Percentiles rank a stretch among this genome's conserved stretches.
phyloP scores from a whole-genome alignment of 1,140 invertebrate species.

The Rhynchophorus ferrugineus region DNA sequence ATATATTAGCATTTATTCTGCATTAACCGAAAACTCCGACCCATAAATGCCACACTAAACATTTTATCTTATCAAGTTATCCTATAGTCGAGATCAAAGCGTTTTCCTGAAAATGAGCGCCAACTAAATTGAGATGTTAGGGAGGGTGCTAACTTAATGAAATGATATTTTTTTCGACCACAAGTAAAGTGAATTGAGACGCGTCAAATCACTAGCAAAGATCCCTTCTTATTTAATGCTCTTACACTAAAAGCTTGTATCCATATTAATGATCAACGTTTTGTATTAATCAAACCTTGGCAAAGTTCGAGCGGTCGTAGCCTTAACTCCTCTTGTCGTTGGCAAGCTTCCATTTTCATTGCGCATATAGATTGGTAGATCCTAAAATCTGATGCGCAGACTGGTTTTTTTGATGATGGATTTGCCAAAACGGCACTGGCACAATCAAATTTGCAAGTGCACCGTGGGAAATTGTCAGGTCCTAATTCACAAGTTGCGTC shows the following conservation, averaged over 20 bases:
- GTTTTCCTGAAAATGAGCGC: too few relatives aligned
- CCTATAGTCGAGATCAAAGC: too few relatives aligned
- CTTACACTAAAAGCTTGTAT: slow-evolving; percentile 9
- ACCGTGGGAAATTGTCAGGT: slow-evolving; percentile 65
- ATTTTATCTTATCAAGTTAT: too few relatives aligned
- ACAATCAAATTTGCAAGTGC: slow-evolving; percentile 69
- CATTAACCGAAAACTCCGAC: too few relatives aligned
- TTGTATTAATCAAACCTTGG: slow-evolving; percentile 55
- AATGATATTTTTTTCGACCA: slow-evolving; percentile 3
- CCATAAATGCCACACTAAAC: too few relatives aligned
- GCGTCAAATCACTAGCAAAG: slow-evolving; percentile 16
- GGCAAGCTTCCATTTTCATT: slow-evolving; percentile 80
- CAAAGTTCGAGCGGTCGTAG: slow-evolving; percentile 71
- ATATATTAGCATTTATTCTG: too few relatives aligned
- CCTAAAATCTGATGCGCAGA: slow-evolving; percentile 77
- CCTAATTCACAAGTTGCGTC: slow-evolving; percentile 75
- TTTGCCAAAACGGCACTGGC: slow-evolving; percentile 48
- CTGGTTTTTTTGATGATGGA: slow-evolving; percentile 54
- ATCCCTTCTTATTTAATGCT: slow-evolving; percentile 8
- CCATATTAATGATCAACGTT: slow-evolving; percentile 26
- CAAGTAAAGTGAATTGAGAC: slow-evolving; percentile 17
- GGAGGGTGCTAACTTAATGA: slow-evolving; percentile 7
- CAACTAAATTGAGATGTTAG: neutral
- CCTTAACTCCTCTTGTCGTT: slow-evolving; percentile 71
- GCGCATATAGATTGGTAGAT: slow-evolving; percentile 77